Evolutionary conservation across 2,797 vertebrate species (phyloP).

Genomic region (Cirrhinus mrigala): DNA sequence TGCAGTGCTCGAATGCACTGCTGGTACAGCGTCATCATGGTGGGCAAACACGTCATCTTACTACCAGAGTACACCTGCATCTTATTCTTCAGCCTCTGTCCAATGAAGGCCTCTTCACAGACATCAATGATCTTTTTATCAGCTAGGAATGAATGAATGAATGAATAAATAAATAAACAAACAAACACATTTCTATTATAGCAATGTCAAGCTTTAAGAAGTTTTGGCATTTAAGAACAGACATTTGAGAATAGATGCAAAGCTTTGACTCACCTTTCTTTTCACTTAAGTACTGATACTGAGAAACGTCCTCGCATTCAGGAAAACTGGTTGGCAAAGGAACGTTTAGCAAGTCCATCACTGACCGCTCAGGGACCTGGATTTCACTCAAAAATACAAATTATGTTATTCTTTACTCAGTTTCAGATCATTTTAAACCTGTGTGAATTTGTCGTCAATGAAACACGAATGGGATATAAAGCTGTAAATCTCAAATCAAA

Average conservation of each 20-base stretch:
- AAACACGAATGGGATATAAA: background rate
- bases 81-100: slow-evolving; percentile 86
- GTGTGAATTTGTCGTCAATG: background rate
- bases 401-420: background rate
- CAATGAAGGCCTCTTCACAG: slow-evolving; percentile 79
- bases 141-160: slow-evolving; percentile 42
- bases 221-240: background rate
- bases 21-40: slow-evolving; percentile 88
- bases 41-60: slow-evolving; percentile 81
- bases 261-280: slow-evolving; percentile 76
- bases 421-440: background rate
- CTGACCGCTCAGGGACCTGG: slow-evolving; percentile 67
- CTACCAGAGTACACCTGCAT: slow-evolving; percentile 92
- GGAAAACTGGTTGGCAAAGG: slow-evolving; percentile 81
- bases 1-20: slow-evolving; percentile 90
- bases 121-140: slow-evolving; percentile 67
- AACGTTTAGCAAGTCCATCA: slow-evolving; percentile 82
- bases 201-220: background rate
- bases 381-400: background rate
- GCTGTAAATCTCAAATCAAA: background rate
- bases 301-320: slow-evolving; percentile 73
- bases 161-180: too few relatives aligned
- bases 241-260: background rate
- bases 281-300: slow-evolving; percentile 72
- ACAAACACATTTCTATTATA: background rate